phyloP scores from a whole-genome alignment of 2,113 vertebrate genomes.

The Microcebus murinus region DNA sequence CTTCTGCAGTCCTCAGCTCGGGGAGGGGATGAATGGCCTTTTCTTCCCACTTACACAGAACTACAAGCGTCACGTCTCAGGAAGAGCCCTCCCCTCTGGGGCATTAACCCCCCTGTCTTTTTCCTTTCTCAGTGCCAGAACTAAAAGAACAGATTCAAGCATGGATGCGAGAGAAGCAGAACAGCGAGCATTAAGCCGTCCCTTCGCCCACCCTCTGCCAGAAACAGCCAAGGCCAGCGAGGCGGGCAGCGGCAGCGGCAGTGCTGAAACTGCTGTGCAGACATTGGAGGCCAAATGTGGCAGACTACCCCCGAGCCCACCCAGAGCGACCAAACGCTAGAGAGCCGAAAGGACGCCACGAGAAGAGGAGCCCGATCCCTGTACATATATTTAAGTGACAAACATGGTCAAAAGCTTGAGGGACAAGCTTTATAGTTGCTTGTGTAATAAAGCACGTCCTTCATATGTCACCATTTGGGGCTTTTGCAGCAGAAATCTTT shows the following conservation, averaged over 20 bases:
- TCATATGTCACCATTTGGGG: constrained; percentile 76
- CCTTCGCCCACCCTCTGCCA: neutral
- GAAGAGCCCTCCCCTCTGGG: neutral
- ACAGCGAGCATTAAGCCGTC: constrained; percentile 86
- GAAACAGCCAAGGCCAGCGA: neutral
- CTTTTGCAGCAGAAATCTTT: constrained; percentile 81
- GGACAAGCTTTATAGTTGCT: constrained; percentile 80
- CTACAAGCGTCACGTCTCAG: neutral
- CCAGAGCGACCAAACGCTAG: constrained; percentile 36
- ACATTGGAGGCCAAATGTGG: constrained; percentile 33
- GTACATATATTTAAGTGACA: constrained; percentile 91
- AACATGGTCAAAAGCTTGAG: constrained; percentile 80
- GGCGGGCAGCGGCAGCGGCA: constrained; percentile 54
- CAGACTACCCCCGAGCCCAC: constrained; percentile 42
- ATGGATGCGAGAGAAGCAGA: constrained; percentile 98
- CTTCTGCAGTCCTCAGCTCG: neutral
- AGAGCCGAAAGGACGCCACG: constrained; percentile 49
- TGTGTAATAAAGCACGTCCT: constrained; percentile 80
- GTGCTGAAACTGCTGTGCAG: neutral
- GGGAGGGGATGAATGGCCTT: neutral
- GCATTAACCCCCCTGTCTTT: neutral
- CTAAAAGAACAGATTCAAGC: constrained; percentile 96
- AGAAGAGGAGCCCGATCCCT: constrained; percentile 82
- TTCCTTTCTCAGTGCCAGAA: constrained; percentile 91
- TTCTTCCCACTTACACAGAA: neutral